Percentiles rank a stretch among this genome's conserved stretches.
Conservation (phyloP, 2,113 vertebrate species). For the Cepphus grylle region DNA sequence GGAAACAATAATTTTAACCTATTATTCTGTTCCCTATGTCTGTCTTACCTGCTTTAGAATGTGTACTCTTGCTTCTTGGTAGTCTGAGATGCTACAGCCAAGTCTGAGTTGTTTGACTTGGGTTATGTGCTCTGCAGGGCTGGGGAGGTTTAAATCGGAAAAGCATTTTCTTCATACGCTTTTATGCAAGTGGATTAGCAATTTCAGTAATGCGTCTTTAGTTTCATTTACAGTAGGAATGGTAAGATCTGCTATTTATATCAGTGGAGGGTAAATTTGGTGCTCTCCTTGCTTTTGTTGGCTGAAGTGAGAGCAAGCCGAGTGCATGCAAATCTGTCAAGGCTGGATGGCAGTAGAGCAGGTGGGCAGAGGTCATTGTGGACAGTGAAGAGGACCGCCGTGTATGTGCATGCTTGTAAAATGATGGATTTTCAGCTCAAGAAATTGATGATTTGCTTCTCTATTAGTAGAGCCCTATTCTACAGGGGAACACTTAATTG, state of each 20-base stretch:
- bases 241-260: neutral
- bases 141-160: neutral
- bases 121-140: neutral
- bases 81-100: neutral
- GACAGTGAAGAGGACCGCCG: neutral
- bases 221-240: neutral
- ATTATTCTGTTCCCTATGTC: neutral
- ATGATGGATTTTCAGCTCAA: neutral
- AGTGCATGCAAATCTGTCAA: neutral
- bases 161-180: neutral
- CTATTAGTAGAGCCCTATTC: neutral
- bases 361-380: neutral
- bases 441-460: neutral
- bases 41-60: neutral
- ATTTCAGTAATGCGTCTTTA: neutral
- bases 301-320: neutral
- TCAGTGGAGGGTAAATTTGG: neutral
- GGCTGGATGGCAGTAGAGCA: neutral
- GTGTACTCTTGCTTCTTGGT: neutral
- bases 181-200: neutral
- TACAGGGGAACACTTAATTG: neutral
- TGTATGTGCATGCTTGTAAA: neutral
- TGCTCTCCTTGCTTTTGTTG: neutral
- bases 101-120: neutral
- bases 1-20: neutral